Evolutionary conservation across 2,888 invertebrate species (phyloP).

Genomic region (Nomada goodeniana): DNA sequence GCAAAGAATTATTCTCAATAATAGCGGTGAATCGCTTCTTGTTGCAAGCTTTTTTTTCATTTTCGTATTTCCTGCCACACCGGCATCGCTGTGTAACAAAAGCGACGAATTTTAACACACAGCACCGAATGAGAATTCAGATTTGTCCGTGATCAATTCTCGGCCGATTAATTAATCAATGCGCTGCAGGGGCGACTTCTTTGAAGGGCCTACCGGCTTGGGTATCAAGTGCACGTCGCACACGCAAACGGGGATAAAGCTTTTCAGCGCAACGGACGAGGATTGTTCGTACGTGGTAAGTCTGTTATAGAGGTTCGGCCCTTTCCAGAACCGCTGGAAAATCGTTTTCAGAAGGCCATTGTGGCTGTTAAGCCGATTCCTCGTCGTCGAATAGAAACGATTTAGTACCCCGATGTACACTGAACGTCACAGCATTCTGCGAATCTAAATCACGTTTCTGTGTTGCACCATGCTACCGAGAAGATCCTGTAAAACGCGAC

Average conservation of each 20-base stretch:
- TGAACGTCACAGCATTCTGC: conserved; percentile 53
- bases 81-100: no score
- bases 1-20: no score
- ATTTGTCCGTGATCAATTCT: neutral
- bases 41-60: no score
- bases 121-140: neutral
- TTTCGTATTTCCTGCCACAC: no score
- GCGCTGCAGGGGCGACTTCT: neutral
- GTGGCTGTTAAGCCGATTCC: conserved; percentile 73
- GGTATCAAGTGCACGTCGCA: conserved; percentile 3
- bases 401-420: conserved; percentile 68
- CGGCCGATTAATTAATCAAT: conserved; percentile 22
- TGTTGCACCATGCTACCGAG: conserved; percentile 54
- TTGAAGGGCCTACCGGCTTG: neutral
- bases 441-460: conserved; percentile 60
- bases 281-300: conserved; percentile 72
- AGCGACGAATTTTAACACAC: no score
- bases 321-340: conserved; percentile 63
- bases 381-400: conserved; percentile 72
- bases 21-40: no score
- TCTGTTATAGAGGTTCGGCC: conserved; percentile 67
- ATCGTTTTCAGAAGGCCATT: conserved; percentile 69
- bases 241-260: conserved; percentile 57
- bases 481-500: conserved; percentile 20
- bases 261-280: conserved; percentile 45